phyloP scores from a whole-genome alignment of 2,113 vertebrate genomes.

The Dasyornis broadbenti region DNA sequence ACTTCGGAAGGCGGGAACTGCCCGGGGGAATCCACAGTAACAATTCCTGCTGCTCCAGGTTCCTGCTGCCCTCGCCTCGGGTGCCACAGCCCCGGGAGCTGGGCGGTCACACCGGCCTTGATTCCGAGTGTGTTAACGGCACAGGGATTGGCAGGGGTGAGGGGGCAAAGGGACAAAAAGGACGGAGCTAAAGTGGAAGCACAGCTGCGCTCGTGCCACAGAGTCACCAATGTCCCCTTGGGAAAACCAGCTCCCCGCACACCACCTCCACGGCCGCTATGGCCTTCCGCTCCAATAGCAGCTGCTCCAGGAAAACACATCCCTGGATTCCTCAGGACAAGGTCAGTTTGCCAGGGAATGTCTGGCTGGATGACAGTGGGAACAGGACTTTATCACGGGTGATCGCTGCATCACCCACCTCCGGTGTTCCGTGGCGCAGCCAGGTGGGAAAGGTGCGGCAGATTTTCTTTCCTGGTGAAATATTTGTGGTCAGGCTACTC shows the following conservation, averaged over 20 bases:
- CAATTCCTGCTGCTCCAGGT: background rate
- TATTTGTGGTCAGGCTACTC: background rate
- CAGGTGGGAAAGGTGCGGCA: background rate
- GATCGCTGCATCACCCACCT: background rate
- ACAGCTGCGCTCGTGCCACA: background rate
- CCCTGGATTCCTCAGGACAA: background rate
- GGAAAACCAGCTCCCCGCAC: background rate
- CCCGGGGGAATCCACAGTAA: background rate
- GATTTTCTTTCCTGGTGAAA: background rate
- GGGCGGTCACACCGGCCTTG: background rate
- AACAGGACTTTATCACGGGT: background rate
- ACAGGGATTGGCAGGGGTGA: background rate
- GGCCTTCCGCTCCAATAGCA: background rate
- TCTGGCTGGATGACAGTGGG: background rate
- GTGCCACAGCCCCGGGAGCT: background rate
- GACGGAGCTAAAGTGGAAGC: background rate
- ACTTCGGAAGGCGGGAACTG: background rate
- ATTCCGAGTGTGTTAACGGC: rapidly evolving
- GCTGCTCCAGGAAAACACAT: rapidly evolving
- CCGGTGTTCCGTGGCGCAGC: rapidly evolving
- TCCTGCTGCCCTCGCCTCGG: background rate
- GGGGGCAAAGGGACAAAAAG: background rate
- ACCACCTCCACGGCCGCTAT: rapidly evolving
- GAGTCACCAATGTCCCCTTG: background rate
- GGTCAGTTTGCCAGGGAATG: background rate